phyloP scores from a whole-genome alignment of 2,888 invertebrate genomes.

The Caenorhabditis drosophilae region DNA sequence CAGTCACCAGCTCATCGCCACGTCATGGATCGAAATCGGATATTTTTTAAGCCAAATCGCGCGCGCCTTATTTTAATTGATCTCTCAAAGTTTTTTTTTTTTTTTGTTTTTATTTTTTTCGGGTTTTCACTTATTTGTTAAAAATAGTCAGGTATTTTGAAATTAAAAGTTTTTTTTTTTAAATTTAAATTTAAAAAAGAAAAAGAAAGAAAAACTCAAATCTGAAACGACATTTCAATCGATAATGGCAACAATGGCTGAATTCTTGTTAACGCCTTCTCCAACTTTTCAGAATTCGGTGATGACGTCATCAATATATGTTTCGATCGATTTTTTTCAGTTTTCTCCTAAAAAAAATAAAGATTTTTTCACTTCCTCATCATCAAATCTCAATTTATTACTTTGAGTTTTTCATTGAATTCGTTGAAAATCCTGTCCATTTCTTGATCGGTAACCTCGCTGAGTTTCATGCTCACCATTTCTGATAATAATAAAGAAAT shows the following conservation, averaged over 20 bases:
- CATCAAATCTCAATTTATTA: no score
- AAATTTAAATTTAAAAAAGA: no score
- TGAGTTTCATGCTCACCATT: no score
- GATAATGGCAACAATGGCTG: neutral
- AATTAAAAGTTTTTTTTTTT: neutral
- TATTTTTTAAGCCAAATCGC: constrained; percentile 13
- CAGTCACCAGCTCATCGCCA: constrained; percentile 18
- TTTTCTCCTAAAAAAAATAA: no score
- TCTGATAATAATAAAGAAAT: no score
- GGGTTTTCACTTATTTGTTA: neutral
- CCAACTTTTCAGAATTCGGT: neutral
- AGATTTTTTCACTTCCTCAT: no score
- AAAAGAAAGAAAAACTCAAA: constrained; percentile 4
- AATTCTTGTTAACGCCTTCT: neutral
- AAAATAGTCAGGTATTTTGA: neutral
- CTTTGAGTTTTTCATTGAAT: no score
- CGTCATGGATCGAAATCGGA: constrained; percentile 33
- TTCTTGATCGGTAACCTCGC: no score
- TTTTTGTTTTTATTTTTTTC: neutral
- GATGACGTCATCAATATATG: no score
- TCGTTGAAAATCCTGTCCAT: no score
- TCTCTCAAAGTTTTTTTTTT: neutral
- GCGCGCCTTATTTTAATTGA: neutral
- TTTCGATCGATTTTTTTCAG: no score
- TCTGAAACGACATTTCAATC: neutral